Percentiles rank a stretch among this genome's conserved stretches.
Conservation (phyloP, 2,888 invertebrate species). For the Catocala fraxini region DNA sequence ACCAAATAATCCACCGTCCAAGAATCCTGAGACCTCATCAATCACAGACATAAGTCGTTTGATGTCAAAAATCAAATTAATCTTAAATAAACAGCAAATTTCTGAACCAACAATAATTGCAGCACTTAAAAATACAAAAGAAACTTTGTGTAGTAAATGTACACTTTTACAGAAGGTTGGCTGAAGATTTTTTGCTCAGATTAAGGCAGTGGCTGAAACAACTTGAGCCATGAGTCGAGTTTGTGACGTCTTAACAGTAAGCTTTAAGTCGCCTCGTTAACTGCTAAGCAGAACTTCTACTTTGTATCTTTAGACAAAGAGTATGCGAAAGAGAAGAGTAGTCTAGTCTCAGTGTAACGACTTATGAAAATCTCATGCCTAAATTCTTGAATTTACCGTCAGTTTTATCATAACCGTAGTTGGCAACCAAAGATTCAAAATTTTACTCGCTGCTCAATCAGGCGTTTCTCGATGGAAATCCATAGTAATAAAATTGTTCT, state of each 20-base stretch:
- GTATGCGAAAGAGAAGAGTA: not conserved
- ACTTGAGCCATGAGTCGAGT: conserved; percentile 9
- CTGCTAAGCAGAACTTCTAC: conserved; percentile 28
- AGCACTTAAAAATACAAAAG: not conserved
- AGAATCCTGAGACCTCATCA: too few relatives aligned
- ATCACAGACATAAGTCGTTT: too few relatives aligned
- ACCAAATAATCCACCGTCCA: too few relatives aligned
- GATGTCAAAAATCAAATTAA: too few relatives aligned
- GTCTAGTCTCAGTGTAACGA: not conserved
- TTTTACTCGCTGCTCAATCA: too few relatives aligned
- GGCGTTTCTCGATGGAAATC: too few relatives aligned
- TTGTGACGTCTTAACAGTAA: conserved; percentile 22
- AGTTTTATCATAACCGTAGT: too few relatives aligned
- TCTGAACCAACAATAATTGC: not conserved
- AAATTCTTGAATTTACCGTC: too few relatives aligned
- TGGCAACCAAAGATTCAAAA: too few relatives aligned
- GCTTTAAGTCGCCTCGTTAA: conserved; percentile 29
- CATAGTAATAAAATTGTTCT: too few relatives aligned
- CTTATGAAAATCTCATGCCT: too few relatives aligned
- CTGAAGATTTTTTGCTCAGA: conserved; percentile 14
- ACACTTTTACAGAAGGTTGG: conserved; percentile 7
- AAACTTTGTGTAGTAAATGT: conserved; percentile 3
- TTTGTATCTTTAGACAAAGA: conserved; percentile 19
- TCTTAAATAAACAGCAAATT: too few relatives aligned
- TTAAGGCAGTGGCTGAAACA: conserved; percentile 16